Evolutionary conservation across 2,797 vertebrate species (phyloP).

Genomic region (Smutsia temminckii): DNA sequence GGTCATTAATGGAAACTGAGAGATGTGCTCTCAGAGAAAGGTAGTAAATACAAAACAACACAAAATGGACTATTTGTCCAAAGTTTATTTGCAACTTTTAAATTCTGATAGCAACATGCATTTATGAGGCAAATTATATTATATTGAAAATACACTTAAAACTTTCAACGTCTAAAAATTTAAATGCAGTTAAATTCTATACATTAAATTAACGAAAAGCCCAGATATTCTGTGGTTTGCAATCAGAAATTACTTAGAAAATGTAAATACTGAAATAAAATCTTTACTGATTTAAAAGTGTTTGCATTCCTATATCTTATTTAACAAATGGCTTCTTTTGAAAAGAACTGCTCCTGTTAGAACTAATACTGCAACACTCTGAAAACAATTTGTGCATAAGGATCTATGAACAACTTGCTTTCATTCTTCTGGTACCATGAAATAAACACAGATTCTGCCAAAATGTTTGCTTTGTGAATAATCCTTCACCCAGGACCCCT

Average conservation of each 20-base stretch:
- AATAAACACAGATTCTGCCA: constrained; percentile 40
- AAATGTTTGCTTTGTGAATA: background rate
- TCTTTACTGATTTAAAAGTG: background rate
- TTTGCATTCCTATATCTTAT: background rate
- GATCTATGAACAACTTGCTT: background rate
- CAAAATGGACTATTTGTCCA: background rate
- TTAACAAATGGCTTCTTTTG: background rate
- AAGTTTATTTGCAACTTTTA: constrained; percentile 26
- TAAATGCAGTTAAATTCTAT: background rate
- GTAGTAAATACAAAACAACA: background rate
- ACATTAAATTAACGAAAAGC: background rate
- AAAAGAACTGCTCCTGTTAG: background rate
- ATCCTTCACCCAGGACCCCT: background rate
- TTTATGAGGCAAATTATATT: background rate
- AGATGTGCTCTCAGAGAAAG: background rate
- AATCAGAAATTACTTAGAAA: background rate
- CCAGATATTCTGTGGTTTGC: background rate
- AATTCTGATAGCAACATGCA: background rate
- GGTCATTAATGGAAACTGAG: background rate
- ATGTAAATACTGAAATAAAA: background rate
- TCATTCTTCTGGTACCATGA: background rate
- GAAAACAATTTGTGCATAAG: background rate
- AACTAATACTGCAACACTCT: background rate
- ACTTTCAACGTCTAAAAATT: background rate
- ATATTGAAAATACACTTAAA: background rate